These are phyloP conservation scores for Montifringilla adamsi DNA, from an alignment of 2,113 vertebrate species.

Conservation along the genomic window DNA sequence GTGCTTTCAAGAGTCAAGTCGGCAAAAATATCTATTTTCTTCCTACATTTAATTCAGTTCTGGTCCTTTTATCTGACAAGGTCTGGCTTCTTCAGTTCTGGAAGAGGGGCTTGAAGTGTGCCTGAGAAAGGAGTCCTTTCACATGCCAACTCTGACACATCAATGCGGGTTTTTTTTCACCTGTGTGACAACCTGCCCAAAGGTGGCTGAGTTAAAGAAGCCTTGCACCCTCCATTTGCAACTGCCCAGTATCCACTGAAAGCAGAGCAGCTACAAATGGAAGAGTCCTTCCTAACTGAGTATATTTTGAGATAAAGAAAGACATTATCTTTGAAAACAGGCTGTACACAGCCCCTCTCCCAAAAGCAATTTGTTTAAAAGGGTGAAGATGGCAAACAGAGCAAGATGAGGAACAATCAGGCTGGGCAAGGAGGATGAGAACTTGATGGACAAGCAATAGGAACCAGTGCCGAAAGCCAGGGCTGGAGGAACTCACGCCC, in stretches of 20 bases:
- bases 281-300: background rate
- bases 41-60: background rate
- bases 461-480: background rate
- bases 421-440: background rate
- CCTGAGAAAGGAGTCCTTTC: background rate
- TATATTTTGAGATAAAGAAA: background rate
- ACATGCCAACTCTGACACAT: background rate
- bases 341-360: background rate
- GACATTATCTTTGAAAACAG: background rate
- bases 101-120: background rate
- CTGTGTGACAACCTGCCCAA: background rate
- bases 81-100: background rate
- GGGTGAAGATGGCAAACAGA: background rate
- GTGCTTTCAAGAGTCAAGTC: background rate
- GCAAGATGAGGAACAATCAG: background rate
- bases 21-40: background rate
- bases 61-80: background rate
- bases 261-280: background rate
- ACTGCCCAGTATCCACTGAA: background rate
- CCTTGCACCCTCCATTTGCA: background rate
- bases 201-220: background rate
- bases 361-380: background rate
- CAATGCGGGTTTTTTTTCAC: background rate
- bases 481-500: rapidly evolving
- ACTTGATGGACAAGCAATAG: background rate